Evolutionary conservation across 2,888 invertebrate species (phyloP).

Genomic region (Suillia variegata): DNA sequence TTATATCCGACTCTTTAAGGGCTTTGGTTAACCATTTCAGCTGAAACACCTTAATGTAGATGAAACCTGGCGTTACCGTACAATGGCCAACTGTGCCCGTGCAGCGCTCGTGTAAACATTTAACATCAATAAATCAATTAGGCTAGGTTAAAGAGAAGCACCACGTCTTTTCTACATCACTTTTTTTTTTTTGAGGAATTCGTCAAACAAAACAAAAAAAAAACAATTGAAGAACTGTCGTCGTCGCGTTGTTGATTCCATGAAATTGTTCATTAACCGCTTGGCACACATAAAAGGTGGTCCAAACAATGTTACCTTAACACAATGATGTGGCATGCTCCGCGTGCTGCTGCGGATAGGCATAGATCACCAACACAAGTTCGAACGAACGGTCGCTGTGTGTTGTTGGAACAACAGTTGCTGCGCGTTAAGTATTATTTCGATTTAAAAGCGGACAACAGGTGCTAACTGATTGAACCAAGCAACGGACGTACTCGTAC

Average conservation of each 20-base stretch:
- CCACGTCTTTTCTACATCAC: neutral
- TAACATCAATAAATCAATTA: slow-evolving; percentile 3
- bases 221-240: no score
- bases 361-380: neutral
- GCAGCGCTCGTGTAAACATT: neutral
- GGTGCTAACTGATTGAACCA: slow-evolving; percentile 8
- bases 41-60: no score
- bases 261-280: slow-evolving; percentile 16
- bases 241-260: slow-evolving; percentile 16
- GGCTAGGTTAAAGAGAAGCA: neutral
- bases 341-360: no score
- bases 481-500: neutral
- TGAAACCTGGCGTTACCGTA: neutral
- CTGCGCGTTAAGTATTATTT: no score
- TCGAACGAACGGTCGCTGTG: neutral
- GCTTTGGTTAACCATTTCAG: no score
- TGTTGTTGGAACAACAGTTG: neutral
- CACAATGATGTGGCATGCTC: no score
- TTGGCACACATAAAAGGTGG: slow-evolving; percentile 2
- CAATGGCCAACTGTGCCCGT: neutral
- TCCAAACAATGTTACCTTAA: neutral
- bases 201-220: neutral
- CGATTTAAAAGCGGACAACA: neutral
- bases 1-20: no score
- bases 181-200: neutral